Base-by-base conservation (phyloP, 2,113 vertebrate genomes). In the Lycocorax pyrrhopterus region DNA sequence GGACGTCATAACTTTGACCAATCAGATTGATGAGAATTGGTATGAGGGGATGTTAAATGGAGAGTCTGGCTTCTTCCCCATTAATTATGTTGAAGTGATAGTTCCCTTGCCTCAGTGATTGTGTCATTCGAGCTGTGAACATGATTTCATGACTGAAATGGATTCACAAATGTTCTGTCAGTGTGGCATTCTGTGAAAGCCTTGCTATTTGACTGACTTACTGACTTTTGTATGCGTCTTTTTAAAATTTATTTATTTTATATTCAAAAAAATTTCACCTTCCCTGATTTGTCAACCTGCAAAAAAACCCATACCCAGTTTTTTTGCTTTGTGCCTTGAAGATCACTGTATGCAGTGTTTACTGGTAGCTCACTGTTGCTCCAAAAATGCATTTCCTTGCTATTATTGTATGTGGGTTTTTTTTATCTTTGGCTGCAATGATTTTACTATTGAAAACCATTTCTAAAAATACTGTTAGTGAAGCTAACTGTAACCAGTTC, bases 21-120 rank as follows among this genome's bases (percentile, higher is more conserved):
- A 98, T 97, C 99, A 99, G 96, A 99, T 99, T 37, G 99, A 99
- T 52, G 99, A 99, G 91, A 99, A 99, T 98, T 99, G 99, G 99
- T 99, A 99, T 6, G 99, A 99, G 94, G 99, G 99, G 81, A 98
- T 98, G 98, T 97, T 99, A 51, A 97, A 96, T 1, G 99, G 99
- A 33, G 98, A 99, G 67, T 99, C 99, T 1, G 99, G 99, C 80
- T 99, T 99, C 97, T 99, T 99, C 97, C 99, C 99, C 91, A 98
- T 99, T 96, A 99, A 98, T 97, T 99, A 99, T 55, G 99, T 99
- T 52, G 98, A 99, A 71, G 98, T 99, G 85, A 97, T 99, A 9
- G 98, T 99, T 91, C 98, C 99, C 75, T 97, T 99, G 94, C 99
- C 99, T 64, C 98, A 98, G 97, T 99, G 98, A 97, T 91, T 27